These are phyloP conservation scores for Acanthiza pusilla DNA, from an alignment of 2,797 vertebrate genomes.

Conservation along the genomic window DNA sequence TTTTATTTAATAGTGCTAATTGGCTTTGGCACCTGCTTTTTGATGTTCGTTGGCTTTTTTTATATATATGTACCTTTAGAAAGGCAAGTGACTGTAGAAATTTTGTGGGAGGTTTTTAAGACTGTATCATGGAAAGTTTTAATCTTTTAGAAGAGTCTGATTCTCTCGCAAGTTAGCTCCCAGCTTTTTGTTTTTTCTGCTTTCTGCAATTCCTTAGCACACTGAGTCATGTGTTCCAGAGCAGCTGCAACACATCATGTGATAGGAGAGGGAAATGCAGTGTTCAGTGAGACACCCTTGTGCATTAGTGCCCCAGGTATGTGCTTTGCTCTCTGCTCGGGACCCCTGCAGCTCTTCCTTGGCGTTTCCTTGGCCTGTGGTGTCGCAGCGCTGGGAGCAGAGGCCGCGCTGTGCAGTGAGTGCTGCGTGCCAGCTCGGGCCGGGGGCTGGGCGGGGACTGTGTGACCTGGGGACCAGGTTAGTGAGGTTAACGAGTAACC, in stretches of 20 bases:
- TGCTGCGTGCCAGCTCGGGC: fast-evolving
- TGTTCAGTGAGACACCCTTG: not conserved
- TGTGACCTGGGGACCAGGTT: not conserved
- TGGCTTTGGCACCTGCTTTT: not conserved
- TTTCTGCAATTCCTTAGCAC: not conserved
- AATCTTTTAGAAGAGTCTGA: not conserved
- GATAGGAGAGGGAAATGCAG: not conserved
- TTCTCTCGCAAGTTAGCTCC: not conserved
- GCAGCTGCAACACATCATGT: conserved; percentile 22
- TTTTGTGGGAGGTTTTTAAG: not conserved
- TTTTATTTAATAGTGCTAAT: not conserved
- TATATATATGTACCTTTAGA: not conserved
- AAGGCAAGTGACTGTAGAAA: not conserved
- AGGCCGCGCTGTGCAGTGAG: fast-evolving
- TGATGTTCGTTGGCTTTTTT: not conserved
- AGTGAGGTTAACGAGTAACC: not conserved
- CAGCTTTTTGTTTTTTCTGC: not conserved
- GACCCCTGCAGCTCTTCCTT: not conserved
- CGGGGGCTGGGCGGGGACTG: fast-evolving
- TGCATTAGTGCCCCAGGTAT: not conserved
- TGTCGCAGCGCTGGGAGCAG: not conserved
- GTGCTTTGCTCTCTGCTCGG: not conserved
- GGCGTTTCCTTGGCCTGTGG: fast-evolving
- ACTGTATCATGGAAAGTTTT: not conserved
- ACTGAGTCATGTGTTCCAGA: conserved; percentile 3